Evolutionary conservation across 2,113 vertebrate species (phyloP).

Genomic region (Stictonetta naevosa): DNA sequence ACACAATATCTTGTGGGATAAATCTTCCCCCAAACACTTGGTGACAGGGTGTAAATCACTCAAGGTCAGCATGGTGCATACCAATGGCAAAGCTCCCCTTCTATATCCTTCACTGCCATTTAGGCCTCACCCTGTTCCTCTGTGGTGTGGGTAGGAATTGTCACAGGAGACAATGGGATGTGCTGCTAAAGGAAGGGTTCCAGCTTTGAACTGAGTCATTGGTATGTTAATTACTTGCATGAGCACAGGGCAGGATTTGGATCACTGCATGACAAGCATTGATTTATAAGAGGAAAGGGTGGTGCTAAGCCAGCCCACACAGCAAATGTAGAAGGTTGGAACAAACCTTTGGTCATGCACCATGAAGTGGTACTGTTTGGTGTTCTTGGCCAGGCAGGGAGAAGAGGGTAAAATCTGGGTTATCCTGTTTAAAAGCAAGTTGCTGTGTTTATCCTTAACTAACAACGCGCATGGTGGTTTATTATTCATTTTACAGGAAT

Average conservation of each 20-base stretch:
- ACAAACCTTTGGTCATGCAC: neutral
- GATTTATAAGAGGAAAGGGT: constrained; percentile 44
- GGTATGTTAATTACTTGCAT: constrained; percentile 53
- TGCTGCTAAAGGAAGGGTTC: neutral
- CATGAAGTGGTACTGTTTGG: neutral
- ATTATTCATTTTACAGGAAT: neutral
- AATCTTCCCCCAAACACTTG: neutral
- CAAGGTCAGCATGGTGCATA: neutral
- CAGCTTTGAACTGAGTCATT: constrained; percentile 50
- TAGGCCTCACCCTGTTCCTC: neutral
- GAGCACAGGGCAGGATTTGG: neutral
- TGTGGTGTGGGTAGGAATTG: fast-evolving
- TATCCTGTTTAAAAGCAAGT: neutral
- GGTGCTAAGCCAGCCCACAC: constrained; percentile 13
- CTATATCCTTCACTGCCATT: neutral
- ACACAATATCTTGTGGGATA: neutral
- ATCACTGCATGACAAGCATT: neutral
- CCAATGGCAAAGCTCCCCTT: neutral
- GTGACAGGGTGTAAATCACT: neutral
- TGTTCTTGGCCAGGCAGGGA: neutral
- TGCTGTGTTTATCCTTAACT: neutral
- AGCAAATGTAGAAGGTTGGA: constrained; percentile 22
- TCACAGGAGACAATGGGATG: neutral
- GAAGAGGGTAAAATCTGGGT: neutral
- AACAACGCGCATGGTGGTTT: neutral